Evolutionary conservation across 2,888 invertebrate genomes (phyloP).

Genomic region (Phoenoteleia sp.): DNA sequence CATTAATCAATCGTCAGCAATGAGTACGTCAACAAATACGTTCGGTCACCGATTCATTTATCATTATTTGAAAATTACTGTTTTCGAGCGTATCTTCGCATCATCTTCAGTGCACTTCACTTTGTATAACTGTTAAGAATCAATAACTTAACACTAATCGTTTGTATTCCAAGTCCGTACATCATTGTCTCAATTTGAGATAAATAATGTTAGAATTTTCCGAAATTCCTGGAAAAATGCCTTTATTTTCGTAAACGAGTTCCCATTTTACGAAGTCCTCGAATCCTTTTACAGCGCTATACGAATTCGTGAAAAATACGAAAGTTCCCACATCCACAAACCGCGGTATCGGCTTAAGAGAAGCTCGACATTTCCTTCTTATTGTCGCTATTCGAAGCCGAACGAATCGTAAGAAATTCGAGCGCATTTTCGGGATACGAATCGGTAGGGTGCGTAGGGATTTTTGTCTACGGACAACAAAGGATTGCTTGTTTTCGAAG

Average conservation of each 20-base stretch:
- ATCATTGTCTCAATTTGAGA: conserved; percentile 43
- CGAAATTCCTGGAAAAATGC: conserved; percentile 6
- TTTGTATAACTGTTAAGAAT: conserved; percentile 37
- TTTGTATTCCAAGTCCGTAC: conserved; percentile 18
- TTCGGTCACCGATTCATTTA: conserved; percentile 85
- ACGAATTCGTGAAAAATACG: conserved; percentile 70
- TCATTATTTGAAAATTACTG: conserved; percentile 83
- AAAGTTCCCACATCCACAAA: conserved; percentile 81
- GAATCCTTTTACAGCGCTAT: conserved; percentile 42
- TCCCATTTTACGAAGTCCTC: conserved; percentile 29
- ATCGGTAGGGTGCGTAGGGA: conserved; percentile 68
- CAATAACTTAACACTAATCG: conserved; percentile 49
- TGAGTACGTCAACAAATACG: conserved; percentile 83
- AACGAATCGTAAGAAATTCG: conserved; percentile 78
- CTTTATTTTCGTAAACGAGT: conserved; percentile 4
- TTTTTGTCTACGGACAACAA: conserved; percentile 41
- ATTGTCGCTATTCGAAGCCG: conserved; percentile 82
- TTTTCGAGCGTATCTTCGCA: conserved; percentile 46
- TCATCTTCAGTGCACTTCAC: conserved; percentile 26
- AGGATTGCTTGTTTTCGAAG: conserved; percentile 38
- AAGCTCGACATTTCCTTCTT: conserved; percentile 76
- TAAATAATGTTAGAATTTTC: conserved; percentile 42
- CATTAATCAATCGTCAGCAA: conserved; percentile 83
- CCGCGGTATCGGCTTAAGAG: conserved; percentile 75
- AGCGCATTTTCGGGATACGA: conserved; percentile 29